Evolutionary conservation across 92 coral and sea anemone genomes (phyloP).

Genomic region (Meandrina meandrites): DNA sequence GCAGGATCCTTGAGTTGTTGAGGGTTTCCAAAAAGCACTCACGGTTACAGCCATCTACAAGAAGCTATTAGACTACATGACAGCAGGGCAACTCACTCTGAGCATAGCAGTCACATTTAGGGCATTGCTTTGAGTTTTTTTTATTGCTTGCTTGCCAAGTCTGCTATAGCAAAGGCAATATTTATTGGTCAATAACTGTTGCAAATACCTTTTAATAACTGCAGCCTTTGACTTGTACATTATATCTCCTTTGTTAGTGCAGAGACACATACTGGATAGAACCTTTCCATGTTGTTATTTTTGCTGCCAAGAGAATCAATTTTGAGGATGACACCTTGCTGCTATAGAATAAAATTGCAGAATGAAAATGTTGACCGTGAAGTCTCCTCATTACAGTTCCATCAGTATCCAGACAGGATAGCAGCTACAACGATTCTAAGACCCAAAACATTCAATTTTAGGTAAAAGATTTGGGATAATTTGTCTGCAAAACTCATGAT

Average conservation of each 20-base stretch:
- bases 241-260: constrained; percentile 4
- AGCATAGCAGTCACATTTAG: no score
- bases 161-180: no score
- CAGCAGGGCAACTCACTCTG: constrained; percentile 6
- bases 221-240: no score
- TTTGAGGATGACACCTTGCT: constrained; percentile 42
- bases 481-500: background rate
- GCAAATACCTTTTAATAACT: no score
- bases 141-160: no score
- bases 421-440: constrained; percentile 3
- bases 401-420: constrained; percentile 9
- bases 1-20: constrained; percentile 9
- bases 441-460: constrained; percentile 3
- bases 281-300: constrained; percentile 16
- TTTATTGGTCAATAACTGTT: no score
- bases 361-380: constrained; percentile 25
- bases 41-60: constrained; percentile 17
- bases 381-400: background rate
- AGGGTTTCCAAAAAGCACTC: constrained; percentile 21
- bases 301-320: constrained; percentile 25
- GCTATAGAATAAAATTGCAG: constrained; percentile 2
- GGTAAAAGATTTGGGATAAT: constrained; percentile 2
- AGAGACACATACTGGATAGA: constrained; percentile 39
- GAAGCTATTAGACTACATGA: constrained; percentile 30
- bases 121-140: no score